Evolutionary conservation across 2,888 invertebrate species (phyloP).

Genomic region (Eugnorisma glareosa): DNA sequence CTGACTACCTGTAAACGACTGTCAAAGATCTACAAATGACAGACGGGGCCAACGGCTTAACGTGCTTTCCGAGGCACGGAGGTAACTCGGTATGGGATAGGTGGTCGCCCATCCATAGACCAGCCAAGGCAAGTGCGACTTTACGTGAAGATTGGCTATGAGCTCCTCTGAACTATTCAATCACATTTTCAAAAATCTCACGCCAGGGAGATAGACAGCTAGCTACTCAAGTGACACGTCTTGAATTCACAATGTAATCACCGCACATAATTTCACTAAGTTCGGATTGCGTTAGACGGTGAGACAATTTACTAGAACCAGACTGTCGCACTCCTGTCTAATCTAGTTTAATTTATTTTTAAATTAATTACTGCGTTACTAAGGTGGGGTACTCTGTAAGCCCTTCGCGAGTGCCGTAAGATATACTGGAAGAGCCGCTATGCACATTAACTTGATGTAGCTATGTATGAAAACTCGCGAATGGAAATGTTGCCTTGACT

Average conservation of each 20-base stretch:
- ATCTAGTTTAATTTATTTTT: conserved; percentile 69
- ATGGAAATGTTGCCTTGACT: no score
- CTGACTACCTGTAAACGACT: no score
- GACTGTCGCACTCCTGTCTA: conserved; percentile 52
- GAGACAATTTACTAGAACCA: conserved; percentile 58
- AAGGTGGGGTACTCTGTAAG: conserved; percentile 63
- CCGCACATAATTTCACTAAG: conserved; percentile 51
- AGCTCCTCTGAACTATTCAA: not conserved
- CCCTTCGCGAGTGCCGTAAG: conserved; percentile 35
- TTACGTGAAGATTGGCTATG: no score
- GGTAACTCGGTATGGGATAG: no score
- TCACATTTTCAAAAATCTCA: not conserved
- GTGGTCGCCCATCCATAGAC: no score
- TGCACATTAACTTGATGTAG: not conserved
- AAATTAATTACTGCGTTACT: conserved; percentile 67
- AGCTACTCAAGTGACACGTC: conserved; percentile 14
- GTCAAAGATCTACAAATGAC: no score
- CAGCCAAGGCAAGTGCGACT: no score
- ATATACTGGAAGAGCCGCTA: conserved; percentile 44
- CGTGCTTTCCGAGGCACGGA: no score
- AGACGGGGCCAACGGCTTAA: no score
- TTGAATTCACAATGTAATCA: conserved; percentile 60
- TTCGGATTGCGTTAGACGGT: conserved; percentile 55
- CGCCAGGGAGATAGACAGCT: not conserved
- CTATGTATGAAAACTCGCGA: not conserved